Evolutionary conservation across 2,113 vertebrate genomes (phyloP).

Genomic region (Notiomystis cincta): DNA sequence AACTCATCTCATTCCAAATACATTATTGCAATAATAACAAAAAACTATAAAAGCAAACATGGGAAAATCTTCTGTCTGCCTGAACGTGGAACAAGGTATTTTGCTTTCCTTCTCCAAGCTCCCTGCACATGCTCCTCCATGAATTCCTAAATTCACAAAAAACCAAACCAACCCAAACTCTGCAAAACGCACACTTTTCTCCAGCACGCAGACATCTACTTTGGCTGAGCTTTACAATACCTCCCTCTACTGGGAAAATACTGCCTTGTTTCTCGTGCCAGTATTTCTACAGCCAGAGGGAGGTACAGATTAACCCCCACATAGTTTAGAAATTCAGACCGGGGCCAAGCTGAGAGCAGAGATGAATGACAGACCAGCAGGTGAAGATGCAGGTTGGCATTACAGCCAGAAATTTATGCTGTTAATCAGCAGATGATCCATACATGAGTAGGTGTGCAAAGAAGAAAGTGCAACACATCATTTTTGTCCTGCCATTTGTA

Average conservation of each 20-base stretch:
- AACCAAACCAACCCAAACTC: background rate
- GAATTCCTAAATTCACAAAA: background rate
- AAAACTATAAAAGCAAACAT: background rate
- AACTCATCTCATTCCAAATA: background rate
- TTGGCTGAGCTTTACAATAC: background rate
- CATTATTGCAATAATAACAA: background rate
- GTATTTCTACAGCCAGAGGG: background rate
- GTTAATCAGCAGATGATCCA: background rate
- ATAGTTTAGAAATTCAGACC: background rate
- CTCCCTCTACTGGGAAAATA: conserved; percentile 51
- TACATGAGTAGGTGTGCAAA: background rate
- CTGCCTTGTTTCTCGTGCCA: background rate
- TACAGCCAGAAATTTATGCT: background rate
- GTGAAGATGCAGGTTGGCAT: background rate
- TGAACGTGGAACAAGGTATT: fast-evolving
- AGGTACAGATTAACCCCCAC: background rate
- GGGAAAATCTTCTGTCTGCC: background rate
- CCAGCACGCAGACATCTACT: background rate
- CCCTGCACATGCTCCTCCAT: background rate
- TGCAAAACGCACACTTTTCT: background rate
- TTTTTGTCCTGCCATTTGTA: background rate
- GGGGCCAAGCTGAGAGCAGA: background rate
- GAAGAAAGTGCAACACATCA: background rate
- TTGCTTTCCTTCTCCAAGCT: background rate
- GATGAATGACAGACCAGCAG: background rate